Percentiles rank a stretch among this genome's conserved stretches.
Evolutionary conservation across 2,113 vertebrate genomes (phyloP).

Genomic region (Nestor notabilis): DNA sequence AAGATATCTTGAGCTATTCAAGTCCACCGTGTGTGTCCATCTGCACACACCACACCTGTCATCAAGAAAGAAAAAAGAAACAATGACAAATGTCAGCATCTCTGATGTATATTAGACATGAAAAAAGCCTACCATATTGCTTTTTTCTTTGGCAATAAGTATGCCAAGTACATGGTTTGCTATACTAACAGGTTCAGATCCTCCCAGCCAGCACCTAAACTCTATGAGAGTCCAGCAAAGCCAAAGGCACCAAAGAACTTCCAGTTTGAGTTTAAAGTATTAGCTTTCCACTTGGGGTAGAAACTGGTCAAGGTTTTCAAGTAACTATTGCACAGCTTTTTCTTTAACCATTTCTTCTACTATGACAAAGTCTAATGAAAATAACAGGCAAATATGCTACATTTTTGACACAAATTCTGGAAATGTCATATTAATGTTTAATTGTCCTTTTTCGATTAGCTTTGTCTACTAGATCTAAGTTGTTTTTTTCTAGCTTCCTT

Average conservation of each 20-base stretch:
- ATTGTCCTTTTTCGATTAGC: background rate
- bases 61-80: background rate
- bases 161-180: background rate
- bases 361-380: background rate
- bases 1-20: background rate
- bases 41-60: background rate
- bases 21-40: background rate
- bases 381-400: background rate
- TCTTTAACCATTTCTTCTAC: background rate
- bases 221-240: background rate
- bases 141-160: background rate
- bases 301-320: background rate
- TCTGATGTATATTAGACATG: background rate
- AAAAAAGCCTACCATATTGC: background rate
- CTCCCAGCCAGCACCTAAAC: background rate
- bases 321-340: background rate
- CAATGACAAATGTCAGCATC: background rate
- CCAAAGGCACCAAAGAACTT: background rate
- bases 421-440: background rate
- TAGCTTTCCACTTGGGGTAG: background rate
- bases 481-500: background rate
- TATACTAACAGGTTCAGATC: background rate
- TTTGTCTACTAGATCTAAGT: background rate
- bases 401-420: background rate
- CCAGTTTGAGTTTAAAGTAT: background rate